Evolutionary conservation across 2,113 vertebrate genomes (phyloP), one percentile per base, ranked within the genome.

Genomic region (Ondatra zibethicus): DNA sequence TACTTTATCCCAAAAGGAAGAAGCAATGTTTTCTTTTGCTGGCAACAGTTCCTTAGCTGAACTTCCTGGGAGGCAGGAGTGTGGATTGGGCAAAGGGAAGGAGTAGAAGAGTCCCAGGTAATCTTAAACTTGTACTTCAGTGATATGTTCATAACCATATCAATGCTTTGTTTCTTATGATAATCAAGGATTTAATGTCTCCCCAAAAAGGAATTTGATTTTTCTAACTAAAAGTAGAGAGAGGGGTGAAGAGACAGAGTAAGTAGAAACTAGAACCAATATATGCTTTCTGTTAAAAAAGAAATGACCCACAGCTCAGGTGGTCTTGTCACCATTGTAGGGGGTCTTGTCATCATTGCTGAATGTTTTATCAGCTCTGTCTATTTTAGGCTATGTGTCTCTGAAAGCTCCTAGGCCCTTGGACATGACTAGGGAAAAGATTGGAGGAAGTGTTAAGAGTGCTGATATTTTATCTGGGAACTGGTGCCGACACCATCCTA

Each of bases 301-400:
- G 27, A 31, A 65, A 42, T 27, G 89, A 12, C 3, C 61, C n/a
- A 86, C 82, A 86, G 14, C 55, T 58, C 7, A 65, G 61, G 16
- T 7, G 47, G 16, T 47, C 5, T 93, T 88, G 14, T 58, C 78
- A 14, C 9, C 36, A 23, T 81, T 91, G 58, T 77, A 70, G 16
- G 27, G 14, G 31, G 14, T 47, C 5, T 93, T 88, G 23, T 58
- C 78, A 14, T 4, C 36, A 23, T 81, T 92, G 58, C 72, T 55
- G 50, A 91, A 50, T 6, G 76, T 91, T 91, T 94, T 88, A 45
- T 47, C 39, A 72, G 63, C 3, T 93, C 73, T 93, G 47, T 90
- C 27, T 89, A 55, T 95, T 87, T 92, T 16, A 31, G 7, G 14
- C 36, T 39, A 85, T 29, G 10, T 14, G 21, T 81, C 17, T 31